Conservation (phyloP, 2,888 invertebrate species). For the Sepiola atlantica region DNA sequence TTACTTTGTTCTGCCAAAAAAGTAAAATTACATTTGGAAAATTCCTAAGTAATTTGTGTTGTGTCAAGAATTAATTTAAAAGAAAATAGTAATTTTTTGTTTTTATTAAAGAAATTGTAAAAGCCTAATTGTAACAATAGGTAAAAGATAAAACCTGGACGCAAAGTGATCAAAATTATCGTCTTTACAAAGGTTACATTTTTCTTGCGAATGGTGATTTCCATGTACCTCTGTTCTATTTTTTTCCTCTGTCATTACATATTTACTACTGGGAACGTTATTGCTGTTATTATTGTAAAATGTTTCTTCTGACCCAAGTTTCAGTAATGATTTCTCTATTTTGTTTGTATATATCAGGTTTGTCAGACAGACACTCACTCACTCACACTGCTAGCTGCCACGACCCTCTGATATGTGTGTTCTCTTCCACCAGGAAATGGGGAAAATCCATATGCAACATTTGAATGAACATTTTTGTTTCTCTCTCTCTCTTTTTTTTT, state of each 20-base stretch:
- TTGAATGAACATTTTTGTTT: background rate
- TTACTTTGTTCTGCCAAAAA: background rate
- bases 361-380: background rate
- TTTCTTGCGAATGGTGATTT: background rate
- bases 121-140: background rate
- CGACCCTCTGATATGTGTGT: background rate
- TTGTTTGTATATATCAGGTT: conserved; percentile 32
- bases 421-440: conserved; percentile 32
- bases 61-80: background rate
- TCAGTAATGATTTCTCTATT: background rate
- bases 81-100: background rate
- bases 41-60: background rate
- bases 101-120: background rate
- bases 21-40: background rate
- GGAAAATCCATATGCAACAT: background rate
- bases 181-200: background rate
- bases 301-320: conserved; percentile 13
- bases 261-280: background rate
- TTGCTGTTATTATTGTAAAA: background rate
- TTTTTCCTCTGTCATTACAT: background rate
- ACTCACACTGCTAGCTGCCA: background rate
- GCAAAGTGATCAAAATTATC: background rate
- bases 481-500: background rate
- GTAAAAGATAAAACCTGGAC: background rate
- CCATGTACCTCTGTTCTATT: background rate